phyloP scores from a whole-genome alignment of 2,113 vertebrate species.

The Copsychus sechellarum region DNA sequence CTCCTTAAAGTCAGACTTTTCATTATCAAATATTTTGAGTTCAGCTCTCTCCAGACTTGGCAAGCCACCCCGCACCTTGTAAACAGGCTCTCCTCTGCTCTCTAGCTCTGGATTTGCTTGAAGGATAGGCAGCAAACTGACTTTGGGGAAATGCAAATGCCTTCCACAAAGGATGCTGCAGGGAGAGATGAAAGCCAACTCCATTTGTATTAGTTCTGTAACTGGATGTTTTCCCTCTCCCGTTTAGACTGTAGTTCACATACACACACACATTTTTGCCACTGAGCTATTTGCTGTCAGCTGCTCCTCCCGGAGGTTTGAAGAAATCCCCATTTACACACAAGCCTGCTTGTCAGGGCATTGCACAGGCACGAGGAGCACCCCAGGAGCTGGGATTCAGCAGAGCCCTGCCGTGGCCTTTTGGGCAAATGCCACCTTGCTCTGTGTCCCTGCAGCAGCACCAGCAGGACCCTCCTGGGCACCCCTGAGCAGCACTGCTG shows the following conservation, averaged over 20 bases:
- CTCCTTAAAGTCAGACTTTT: not conserved
- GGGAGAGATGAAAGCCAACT: conserved; percentile 61
- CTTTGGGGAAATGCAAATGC: conserved; percentile 56
- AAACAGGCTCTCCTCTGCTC: not conserved
- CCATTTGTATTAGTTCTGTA: conserved; percentile 44
- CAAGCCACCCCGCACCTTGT: not conserved
- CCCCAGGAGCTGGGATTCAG: not conserved
- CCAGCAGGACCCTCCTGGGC: not conserved
- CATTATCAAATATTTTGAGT: not conserved
- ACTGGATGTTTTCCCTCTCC: conserved; percentile 50
- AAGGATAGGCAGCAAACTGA: conserved; percentile 1
- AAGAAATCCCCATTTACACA: not conserved
- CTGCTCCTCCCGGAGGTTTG: not conserved
- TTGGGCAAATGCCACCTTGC: not conserved
- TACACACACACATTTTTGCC: not conserved
- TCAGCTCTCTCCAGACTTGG: not conserved
- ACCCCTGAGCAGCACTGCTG: accelerated
- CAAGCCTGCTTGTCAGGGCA: not conserved
- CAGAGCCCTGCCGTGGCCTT: not conserved
- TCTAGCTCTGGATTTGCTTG: not conserved
- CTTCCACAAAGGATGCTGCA: conserved; percentile 48
- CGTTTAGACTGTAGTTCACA: not conserved
- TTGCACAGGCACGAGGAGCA: not conserved
- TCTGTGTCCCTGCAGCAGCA: not conserved
- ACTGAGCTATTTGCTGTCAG: not conserved